Evolutionary conservation across 2,797 vertebrate genomes (phyloP).

Genomic region (Phrynocephalus vlangalii): DNA sequence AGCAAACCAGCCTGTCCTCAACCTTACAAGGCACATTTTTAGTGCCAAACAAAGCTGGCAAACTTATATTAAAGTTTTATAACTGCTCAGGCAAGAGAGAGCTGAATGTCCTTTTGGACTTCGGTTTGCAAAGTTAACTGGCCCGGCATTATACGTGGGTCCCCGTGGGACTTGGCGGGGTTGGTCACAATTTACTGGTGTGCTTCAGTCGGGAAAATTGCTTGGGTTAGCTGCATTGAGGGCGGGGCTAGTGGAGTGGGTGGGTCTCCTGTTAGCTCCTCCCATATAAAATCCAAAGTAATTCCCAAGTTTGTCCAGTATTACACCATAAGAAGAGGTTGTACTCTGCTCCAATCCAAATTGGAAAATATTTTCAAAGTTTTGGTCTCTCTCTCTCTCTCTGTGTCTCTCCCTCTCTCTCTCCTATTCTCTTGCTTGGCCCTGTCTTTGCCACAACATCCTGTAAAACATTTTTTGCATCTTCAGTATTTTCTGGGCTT

Average conservation of each 20-base stretch:
- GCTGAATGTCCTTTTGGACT: too few species aligned
- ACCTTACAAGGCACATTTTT: too few species aligned
- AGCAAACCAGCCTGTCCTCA: too few species aligned
- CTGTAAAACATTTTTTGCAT: slow-evolving; percentile 47
- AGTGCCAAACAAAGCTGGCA: too few species aligned
- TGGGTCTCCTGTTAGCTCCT: background rate
- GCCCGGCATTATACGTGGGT: background rate
- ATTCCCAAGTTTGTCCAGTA: background rate
- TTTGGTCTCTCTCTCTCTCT: background rate
- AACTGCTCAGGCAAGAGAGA: too few species aligned
- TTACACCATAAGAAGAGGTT: background rate
- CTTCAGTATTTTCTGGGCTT: slow-evolving; percentile 73
- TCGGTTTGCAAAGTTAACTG: background rate
- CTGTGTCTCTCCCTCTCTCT: background rate
- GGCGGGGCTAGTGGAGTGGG: too few species aligned
- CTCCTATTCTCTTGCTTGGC: background rate
- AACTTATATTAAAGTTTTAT: too few species aligned
- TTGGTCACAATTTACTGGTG: background rate
- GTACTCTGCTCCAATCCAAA: background rate
- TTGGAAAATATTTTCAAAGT: background rate
- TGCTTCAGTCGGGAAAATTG: background rate
- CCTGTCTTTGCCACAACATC: background rate
- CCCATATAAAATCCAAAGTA: background rate
- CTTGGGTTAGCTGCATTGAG: background rate
- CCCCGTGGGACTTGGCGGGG: background rate